phyloP scores from a whole-genome alignment of 2,888 invertebrate species.

The Subacronicta megacephala region DNA sequence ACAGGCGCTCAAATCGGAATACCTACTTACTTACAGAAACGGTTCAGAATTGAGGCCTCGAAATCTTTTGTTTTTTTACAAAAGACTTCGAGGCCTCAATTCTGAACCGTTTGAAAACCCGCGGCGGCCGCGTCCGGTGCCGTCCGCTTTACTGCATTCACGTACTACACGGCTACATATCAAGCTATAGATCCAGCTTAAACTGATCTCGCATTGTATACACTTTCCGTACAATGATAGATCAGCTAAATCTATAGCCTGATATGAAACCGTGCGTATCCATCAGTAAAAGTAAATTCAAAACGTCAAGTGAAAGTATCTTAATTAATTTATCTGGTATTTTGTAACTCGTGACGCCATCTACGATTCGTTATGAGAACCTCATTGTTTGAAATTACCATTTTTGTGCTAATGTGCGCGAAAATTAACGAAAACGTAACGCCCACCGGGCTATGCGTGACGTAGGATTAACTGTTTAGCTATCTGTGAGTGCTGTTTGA shows the following conservation, averaged over 20 bases:
- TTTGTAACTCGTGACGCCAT: slow-evolving; percentile 60
- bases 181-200: too few relatives aligned
- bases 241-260: neutral
- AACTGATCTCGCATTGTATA: too few relatives aligned
- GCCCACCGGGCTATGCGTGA: neutral
- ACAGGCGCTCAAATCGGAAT: too few relatives aligned
- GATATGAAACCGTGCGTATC: neutral
- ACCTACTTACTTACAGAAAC: too few relatives aligned
- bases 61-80: too few relatives aligned
- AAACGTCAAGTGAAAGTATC: slow-evolving; percentile 53
- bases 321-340: slow-evolving; percentile 62
- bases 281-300: slow-evolving; percentile 54
- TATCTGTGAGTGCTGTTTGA: neutral
- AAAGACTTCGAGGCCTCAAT: too few relatives aligned
- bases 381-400: slow-evolving; percentile 40
- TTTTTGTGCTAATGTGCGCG: slow-evolving; percentile 30
- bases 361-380: slow-evolving; percentile 48
- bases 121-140: too few relatives aligned
- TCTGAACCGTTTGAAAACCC: too few relatives aligned
- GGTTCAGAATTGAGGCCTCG: too few relatives aligned
- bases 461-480: neutral
- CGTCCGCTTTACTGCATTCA: too few relatives aligned
- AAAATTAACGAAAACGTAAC: slow-evolving; percentile 40
- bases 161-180: too few relatives aligned
- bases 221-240: neutral